Evolutionary conservation across 2,113 vertebrate species (phyloP), one percentile per base, ranked within the genome.

Genomic region (Peromyscus californicus): DNA sequence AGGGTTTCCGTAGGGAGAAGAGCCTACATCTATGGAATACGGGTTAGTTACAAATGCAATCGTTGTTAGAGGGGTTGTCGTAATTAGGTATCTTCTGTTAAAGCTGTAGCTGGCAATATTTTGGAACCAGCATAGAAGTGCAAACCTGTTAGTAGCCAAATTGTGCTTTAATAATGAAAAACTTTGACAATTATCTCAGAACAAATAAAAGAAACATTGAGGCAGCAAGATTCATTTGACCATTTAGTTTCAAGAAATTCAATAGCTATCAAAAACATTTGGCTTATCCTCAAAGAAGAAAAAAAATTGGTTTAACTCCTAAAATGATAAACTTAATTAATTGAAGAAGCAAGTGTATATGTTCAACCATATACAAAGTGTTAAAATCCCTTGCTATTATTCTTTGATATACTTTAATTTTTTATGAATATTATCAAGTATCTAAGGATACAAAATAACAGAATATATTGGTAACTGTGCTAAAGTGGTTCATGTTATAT

Each of bases 211-310:
- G 5, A 72, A 85, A 76, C 90, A 88, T 92, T 48, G 94, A 90
- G 61, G 48, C 61, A 87, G 45, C 22, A 48, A 90, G 45, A 48
- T 26, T 93, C 51, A 76, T 61, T 65, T 93, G 51, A 93, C 78
- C 3, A 0, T 42, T 89, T 95, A 22, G 54, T 86, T 96, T 87
- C 45, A 94, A 95, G 29, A 59, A 42, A 84, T 93, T 89, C 69
- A 93, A 29, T 96, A 85, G 21, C 33, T 83, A 33, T 89, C 69
- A 85, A 94, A 90, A 76, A 36, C 22, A 76, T 83, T 70, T 96
- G 29, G 19, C 51, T 94, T 70, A 29, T 10, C 11, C 42, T 48
- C 45, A 69, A 87, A 69, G 16, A 85, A 63, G 16, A n/a, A 57
- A 45, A 45, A 65, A 31, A 85, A 85, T 33, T 2, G 3, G 7